Evolutionary conservation across 2,888 invertebrate genomes (phyloP).

Genomic region (Nephrotoma appendiculata): DNA sequence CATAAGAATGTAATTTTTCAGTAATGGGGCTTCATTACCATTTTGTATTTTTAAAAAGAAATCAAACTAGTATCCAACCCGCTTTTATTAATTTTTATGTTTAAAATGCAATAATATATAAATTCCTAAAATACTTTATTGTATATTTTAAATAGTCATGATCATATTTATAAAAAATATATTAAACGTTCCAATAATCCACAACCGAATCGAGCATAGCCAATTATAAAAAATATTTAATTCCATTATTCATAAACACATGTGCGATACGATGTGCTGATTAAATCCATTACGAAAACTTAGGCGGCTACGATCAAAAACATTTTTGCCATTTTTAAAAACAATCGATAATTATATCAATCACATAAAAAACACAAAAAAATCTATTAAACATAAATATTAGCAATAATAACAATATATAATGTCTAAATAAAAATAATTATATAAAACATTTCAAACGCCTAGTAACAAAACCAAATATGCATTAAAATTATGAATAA

Average conservation of each 20-base stretch:
- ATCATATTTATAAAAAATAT: no score
- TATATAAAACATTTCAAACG: not conserved
- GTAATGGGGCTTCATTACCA: no score
- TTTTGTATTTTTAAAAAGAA: no score
- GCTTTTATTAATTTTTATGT: no score
- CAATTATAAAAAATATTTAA: not conserved
- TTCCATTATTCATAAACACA: not conserved
- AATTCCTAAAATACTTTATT: no score
- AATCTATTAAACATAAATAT: not conserved
- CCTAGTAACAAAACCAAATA: not conserved
- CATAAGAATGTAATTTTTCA: no score
- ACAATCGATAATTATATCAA: not conserved
- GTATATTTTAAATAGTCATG: no score
- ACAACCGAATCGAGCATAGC: not conserved
- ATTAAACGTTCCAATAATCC: no score
- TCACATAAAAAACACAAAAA: not conserved
- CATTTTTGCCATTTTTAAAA: not conserved
- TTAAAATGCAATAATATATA: no score
- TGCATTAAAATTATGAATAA: not conserved
- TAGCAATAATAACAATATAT: not conserved
- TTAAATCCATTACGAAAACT: not conserved
- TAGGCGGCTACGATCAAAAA: not conserved
- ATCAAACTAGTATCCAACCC: no score
- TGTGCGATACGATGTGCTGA: not conserved
- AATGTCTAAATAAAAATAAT: not conserved